These are phyloP conservation scores for Corticium candelabrum DNA, from an alignment of 37 sponge, comb jelly and placozoan species.

Conservation along the genomic window DNA sequence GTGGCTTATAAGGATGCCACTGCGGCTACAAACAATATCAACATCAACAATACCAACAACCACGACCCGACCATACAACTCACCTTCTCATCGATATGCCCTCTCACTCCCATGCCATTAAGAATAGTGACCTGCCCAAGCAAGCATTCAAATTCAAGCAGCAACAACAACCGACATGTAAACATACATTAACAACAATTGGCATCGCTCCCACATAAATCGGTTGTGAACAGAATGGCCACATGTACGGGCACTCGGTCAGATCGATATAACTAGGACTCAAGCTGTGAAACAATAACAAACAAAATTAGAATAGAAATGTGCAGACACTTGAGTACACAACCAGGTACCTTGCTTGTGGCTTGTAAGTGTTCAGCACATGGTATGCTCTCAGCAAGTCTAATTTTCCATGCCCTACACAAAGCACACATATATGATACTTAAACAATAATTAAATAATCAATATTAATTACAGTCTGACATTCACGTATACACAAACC, in stretches of 20 bases:
- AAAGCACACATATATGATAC: background rate
- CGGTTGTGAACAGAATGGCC: constrained; percentile 98
- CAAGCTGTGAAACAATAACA: constrained; percentile 26
- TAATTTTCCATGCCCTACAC: constrained; percentile 73
- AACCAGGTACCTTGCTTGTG: constrained; percentile 56
- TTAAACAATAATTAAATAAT: background rate
- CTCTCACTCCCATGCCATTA: constrained; percentile 96
- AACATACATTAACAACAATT: constrained; percentile 80
- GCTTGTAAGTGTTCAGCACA: constrained; percentile 55
- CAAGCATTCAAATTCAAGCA: background rate
- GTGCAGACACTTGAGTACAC: background rate
- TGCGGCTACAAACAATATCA: constrained; percentile 7
- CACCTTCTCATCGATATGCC: constrained; percentile 60
- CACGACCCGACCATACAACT: constrained; percentile 2
- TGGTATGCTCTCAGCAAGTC: constrained; percentile 85
- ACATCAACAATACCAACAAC: background rate
- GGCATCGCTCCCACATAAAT: constrained; percentile 86
- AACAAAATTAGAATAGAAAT: background rate
- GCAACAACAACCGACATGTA: background rate
- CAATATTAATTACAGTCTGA: background rate
- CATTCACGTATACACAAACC: no score
- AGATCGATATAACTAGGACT: constrained; percentile 86
- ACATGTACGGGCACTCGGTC: constrained; percentile 98
- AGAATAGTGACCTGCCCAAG: constrained; percentile 71
- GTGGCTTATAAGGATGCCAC: constrained; percentile 40